A percentile compares a stretch with the other conserved stretches of the same genome.
phyloP scores from a whole-genome alignment of 2,888 invertebrate species.

The Ferrisia virgata region DNA sequence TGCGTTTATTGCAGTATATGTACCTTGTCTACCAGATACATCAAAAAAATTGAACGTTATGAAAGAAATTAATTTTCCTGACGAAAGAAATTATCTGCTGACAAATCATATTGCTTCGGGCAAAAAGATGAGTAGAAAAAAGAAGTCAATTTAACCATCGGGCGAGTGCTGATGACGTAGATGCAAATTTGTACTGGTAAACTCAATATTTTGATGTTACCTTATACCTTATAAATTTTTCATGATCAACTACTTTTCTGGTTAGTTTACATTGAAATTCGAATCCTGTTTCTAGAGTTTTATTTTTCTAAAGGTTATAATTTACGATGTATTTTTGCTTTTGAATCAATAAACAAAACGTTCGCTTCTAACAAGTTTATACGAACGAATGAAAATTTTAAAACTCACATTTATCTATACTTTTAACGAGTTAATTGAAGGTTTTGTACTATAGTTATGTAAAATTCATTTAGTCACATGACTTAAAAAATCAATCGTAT shows the following conservation, averaged over 20 bases:
- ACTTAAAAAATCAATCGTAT: constrained; percentile 15
- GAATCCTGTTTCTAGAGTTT: not conserved
- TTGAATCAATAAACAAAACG: constrained; percentile 7
- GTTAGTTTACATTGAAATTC: not conserved
- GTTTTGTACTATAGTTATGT: not conserved
- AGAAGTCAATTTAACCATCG: too few species aligned
- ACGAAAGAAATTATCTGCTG: too few species aligned
- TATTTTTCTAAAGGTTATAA: not conserved
- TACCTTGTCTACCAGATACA: too few species aligned
- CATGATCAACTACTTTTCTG: not conserved
- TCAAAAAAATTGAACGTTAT: too few species aligned
- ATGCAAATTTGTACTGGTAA: not conserved
- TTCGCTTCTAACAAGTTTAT: not conserved
- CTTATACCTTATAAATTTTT: not conserved
- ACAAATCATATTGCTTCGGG: too few species aligned
- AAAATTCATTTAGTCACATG: constrained; percentile 24
- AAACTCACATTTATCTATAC: constrained; percentile 5
- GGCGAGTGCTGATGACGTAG: too few species aligned
- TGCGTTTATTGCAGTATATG: too few species aligned
- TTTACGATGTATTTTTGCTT: not conserved
- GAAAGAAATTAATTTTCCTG: too few species aligned
- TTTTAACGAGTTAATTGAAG: constrained; percentile 17
- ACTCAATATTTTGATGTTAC: not conserved
- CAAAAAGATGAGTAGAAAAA: too few species aligned
- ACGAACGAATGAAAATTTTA: not conserved